These are phyloP conservation scores for Cygnus olor DNA, from an alignment of 2,797 vertebrate species.

Conservation along the genomic window DNA sequence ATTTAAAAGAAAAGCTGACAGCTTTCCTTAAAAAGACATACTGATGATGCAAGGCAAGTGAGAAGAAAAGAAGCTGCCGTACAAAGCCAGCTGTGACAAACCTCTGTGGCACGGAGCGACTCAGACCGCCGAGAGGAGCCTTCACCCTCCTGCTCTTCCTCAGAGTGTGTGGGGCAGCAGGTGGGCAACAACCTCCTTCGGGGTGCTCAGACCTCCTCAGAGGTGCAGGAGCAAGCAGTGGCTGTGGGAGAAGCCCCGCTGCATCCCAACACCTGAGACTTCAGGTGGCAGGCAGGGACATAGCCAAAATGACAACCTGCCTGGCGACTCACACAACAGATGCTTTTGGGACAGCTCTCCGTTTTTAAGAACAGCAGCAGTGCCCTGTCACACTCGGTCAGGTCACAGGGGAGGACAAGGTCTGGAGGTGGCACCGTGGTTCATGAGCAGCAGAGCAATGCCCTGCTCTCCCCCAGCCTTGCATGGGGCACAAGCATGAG, in stretches of 20 bases:
- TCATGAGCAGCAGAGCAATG: background rate
- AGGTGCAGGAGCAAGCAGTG: rapidly evolving
- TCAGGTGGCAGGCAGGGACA: background rate
- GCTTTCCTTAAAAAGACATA: background rate
- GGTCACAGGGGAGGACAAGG: background rate
- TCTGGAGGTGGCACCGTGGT: background rate
- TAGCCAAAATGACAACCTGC: background rate
- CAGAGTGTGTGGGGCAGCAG: rapidly evolving
- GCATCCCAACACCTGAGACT: background rate
- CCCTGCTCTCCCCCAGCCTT: background rate
- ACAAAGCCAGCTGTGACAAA: background rate
- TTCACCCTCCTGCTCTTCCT: background rate
- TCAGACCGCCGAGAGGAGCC: background rate
- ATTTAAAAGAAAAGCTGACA: slow-evolving; percentile 9
- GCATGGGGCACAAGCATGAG: rapidly evolving
- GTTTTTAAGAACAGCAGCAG: background rate
- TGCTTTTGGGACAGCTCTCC: background rate
- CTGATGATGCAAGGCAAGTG: background rate
- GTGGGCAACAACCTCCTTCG: background rate
- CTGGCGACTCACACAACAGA: no score
- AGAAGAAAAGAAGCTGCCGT: background rate
- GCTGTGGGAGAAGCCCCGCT: background rate
- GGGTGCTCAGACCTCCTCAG: background rate
- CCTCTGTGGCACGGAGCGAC: background rate
- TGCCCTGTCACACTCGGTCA: background rate